These are phyloP conservation scores for Chaunax sp. DNA, from an alignment of 2,797 vertebrate species.

Conservation along the genomic window DNA sequence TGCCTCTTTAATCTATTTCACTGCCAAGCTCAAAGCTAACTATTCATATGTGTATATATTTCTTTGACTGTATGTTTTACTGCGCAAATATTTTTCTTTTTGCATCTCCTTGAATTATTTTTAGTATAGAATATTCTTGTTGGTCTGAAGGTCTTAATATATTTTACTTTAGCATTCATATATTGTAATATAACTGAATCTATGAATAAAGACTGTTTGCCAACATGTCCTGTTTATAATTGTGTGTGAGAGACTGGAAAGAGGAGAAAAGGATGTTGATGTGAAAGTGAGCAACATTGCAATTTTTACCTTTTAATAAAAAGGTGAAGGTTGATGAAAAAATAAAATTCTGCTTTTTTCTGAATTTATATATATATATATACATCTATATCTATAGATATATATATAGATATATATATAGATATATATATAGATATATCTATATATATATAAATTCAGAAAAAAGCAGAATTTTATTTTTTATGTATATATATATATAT, in stretches of 20 bases:
- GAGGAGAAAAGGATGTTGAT: no score
- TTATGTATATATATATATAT: no score
- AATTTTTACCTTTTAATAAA: no score
- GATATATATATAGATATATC: no score
- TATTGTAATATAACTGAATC: background rate
- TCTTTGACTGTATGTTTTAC: no score
- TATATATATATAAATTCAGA: no score
- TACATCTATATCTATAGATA: no score
- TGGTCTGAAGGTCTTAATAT: slow-evolving; percentile 1
- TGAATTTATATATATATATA: no score
- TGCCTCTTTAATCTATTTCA: background rate
- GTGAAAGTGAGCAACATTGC: background rate
- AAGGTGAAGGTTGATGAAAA: no score
- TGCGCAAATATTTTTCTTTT: background rate
- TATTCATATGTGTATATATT: background rate
- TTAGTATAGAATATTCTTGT: background rate
- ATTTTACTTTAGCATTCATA: background rate
- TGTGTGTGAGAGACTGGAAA: background rate
- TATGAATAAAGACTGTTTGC: slow-evolving; percentile 39
- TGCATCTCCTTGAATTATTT: background rate
- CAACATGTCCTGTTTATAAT: background rate
- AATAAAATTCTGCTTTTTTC: no score
- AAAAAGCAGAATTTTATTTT: no score
- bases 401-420: no score
- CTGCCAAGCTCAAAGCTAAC: background rate